Percentiles rank a stretch among this genome's conserved stretches.
These are phyloP conservation scores for Apamea anceps DNA, from an alignment of 2,888 invertebrate species.

Conservation along the genomic window DNA sequence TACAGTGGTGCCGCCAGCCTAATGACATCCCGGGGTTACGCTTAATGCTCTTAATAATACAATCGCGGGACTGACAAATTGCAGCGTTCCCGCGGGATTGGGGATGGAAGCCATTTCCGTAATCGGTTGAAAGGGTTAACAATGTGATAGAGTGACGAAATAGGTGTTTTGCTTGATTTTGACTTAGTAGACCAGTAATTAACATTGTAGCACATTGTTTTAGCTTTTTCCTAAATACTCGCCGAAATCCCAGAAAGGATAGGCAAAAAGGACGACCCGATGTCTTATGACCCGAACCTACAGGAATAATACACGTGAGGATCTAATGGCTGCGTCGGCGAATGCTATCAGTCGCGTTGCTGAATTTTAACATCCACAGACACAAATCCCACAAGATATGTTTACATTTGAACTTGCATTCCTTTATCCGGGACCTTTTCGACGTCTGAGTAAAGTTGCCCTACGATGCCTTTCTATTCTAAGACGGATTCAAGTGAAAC, in stretches of 20 bases:
- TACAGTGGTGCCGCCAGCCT: slow-evolving; percentile 60
- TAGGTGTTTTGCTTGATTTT: slow-evolving; percentile 1
- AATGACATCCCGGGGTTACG: slow-evolving; percentile 66
- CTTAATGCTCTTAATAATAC: slow-evolving; percentile 66
- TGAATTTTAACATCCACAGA: neutral
- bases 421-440: too few species aligned
- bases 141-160: slow-evolving; percentile 7
- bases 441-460: neutral
- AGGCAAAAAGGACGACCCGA: neutral
- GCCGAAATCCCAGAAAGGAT: neutral
- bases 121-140: slow-evolving; percentile 54
- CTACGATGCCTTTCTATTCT: neutral
- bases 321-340: too few species aligned
- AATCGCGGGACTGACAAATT: slow-evolving; percentile 65
- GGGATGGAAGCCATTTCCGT: slow-evolving; percentile 40
- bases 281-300: neutral
- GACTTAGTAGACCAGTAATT: neutral
- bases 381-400: neutral
- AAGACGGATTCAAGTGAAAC: slow-evolving; percentile 22
- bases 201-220: neutral
- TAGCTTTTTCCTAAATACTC: neutral
- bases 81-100: slow-evolving; percentile 48
- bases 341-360: too few species aligned
- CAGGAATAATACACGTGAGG: neutral
- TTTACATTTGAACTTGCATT: neutral